These are phyloP conservation scores for Notospermus geniculatus DNA, from an alignment of 1,140 invertebrate genomes.

Conservation along the genomic window DNA sequence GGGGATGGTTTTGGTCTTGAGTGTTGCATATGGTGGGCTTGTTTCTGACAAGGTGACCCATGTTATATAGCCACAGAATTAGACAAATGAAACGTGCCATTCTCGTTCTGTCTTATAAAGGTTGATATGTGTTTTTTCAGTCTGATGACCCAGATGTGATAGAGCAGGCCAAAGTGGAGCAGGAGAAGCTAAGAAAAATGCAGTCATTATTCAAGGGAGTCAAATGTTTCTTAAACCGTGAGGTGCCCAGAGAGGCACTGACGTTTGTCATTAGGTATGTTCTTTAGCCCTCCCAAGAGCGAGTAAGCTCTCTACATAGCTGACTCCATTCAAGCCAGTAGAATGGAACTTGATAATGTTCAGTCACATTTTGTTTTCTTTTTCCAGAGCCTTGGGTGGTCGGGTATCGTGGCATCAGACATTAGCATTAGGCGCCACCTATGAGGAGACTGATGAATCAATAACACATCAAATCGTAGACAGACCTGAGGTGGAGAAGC, in stretches of 20 bases:
- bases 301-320: no score
- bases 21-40: no score
- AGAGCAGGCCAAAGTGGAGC: constrained; percentile 71
- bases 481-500: constrained; percentile 75
- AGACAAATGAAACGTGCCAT: no score
- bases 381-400: constrained; percentile 78
- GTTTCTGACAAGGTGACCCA: no score
- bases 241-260: constrained; percentile 65
- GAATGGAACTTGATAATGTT: no score
- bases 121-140: constrained; percentile 25
- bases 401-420: constrained; percentile 94
- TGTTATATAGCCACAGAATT: no score
- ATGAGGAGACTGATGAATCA: constrained; percentile 82
- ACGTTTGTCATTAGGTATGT: constrained; percentile 60
- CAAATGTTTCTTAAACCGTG: constrained; percentile 92
- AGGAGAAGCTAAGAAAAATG: constrained; percentile 58
- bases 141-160: constrained; percentile 43
- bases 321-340: no score
- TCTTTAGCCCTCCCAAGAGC: no score
- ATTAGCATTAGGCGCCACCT: constrained; percentile 76
- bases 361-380: neutral
- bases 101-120: no score
- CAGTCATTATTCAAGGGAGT: constrained; percentile 79
- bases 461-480: constrained; percentile 99
- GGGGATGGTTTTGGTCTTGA: no score